A percentile compares a stretch with the other conserved stretches of the same genome.
phyloP scores from a whole-genome alignment of 2,888 invertebrate genomes.

The Drosophila mayaguana region DNA sequence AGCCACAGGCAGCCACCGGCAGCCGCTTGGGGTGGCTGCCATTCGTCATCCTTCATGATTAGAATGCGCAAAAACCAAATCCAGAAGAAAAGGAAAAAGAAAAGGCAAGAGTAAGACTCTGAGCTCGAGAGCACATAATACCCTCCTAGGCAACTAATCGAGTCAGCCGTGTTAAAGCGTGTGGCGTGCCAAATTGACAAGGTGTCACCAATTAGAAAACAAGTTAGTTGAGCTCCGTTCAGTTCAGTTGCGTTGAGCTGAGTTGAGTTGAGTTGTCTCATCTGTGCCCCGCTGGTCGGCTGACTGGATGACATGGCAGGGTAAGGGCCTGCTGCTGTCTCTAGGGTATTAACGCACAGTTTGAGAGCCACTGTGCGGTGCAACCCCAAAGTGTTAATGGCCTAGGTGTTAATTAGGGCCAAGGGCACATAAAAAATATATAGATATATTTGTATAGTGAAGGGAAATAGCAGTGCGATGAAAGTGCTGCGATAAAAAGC shows the following conservation, averaged over 20 bases:
- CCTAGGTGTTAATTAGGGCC: slow-evolving; percentile 79
- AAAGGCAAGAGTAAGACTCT: slow-evolving; percentile 8
- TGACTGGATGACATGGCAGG: slow-evolving; percentile 10
- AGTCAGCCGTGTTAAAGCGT: slow-evolving; percentile 74
- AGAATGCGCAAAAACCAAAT: slow-evolving; percentile 48
- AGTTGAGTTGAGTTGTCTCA: slow-evolving; percentile 23
- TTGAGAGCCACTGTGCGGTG: slow-evolving; percentile 57
- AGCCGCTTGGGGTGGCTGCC: slow-evolving; percentile 54
- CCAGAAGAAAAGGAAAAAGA: neutral
- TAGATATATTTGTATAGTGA: neutral
- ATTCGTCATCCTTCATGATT: slow-evolving; percentile 64
- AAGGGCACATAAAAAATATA: slow-evolving; percentile 60
- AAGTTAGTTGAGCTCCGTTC: slow-evolving; percentile 63
- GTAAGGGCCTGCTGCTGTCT: slow-evolving; percentile 27
- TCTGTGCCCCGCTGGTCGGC: slow-evolving; percentile 57
- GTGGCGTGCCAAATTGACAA: slow-evolving; percentile 77
- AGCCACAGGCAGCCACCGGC: slow-evolving; percentile 62
- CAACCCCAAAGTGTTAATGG: slow-evolving; percentile 75
- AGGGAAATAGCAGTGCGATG: slow-evolving; percentile 35
- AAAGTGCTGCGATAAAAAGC: slow-evolving; percentile 76
- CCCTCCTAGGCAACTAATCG: slow-evolving; percentile 56
- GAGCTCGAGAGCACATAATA: slow-evolving; percentile 30
- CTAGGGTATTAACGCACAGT: slow-evolving; percentile 46
- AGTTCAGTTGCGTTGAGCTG: slow-evolving; percentile 25
- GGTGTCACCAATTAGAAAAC: slow-evolving; percentile 84